Evolutionary conservation across 2,888 invertebrate genomes (phyloP), one percentile per base, ranked within the genome.

Genomic region (Acheta domesticus): DNA sequence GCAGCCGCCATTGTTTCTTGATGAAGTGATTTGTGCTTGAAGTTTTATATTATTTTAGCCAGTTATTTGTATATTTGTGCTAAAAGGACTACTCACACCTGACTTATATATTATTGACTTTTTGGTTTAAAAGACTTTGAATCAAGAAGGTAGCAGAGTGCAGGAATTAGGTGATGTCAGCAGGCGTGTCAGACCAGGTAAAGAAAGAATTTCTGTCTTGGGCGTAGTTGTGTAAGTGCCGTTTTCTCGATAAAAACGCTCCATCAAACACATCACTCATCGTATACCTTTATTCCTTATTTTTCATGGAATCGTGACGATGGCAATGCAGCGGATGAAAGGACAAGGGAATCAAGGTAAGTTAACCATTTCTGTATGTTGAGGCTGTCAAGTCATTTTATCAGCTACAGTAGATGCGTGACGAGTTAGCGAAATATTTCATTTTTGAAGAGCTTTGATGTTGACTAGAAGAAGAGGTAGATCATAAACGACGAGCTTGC

Each of bases 141-240:
- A 73, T 78, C 79, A 80, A 80, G 79, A 77, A 80, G 80, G 81
- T 78, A 80, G 79, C 81, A 81, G 80, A 78, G 83, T 82, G 82
- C 81, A 82, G 81, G 78, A 81, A 82, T 81, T 81, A 83, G 84
- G 85, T 85, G 84, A 94, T 94, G 94, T 94, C 93, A 93, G 92
- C 94, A 93, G 93, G 93, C 93, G 93, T 94, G 92, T 93, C 93
- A 92, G 94, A 94, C 91, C 94, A 94, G 94, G 94, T 94, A 93
- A 85, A 86, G 86, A 86, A 86, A 86, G 85, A 86, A 86, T 86
- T 85, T 85, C 85, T 81, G 76, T 80, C 80, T 78, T 82, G 82
- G 83, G 84, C 83, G 84, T 84, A 83, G 83, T 82, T 83, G 83
- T 81, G 82, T 82, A 81, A 83, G 82, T 82, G 80, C 73, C 79